These are phyloP conservation scores for Calephelis virginiensis DNA, from an alignment of 1,140 invertebrate genomes.

Conservation along the genomic window DNA sequence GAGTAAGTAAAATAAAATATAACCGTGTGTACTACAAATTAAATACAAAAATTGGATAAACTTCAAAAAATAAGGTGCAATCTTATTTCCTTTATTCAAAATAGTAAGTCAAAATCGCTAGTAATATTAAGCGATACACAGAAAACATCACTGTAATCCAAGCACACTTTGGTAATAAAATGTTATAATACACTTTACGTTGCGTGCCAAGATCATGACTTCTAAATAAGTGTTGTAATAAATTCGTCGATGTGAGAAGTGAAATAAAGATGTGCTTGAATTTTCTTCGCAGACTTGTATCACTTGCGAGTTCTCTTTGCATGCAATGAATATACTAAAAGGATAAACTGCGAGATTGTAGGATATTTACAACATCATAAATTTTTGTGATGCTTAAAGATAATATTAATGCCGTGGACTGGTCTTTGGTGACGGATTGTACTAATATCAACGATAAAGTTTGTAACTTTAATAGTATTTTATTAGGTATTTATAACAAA, in stretches of 20 bases:
- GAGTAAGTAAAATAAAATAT: no score
- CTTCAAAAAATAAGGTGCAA: neutral
- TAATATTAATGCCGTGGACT: no score
- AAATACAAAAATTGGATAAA: neutral
- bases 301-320: neutral
- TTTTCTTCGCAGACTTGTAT: constrained; percentile 7
- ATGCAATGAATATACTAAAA: neutral
- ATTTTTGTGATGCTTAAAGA: no score
- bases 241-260: neutral
- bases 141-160: neutral
- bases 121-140: neutral
- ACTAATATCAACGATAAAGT: no score
- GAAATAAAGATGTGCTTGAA: constrained; percentile 2
- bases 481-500: no score
- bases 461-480: no score
- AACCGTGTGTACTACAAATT: no score
- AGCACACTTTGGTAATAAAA: neutral
- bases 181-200: constrained; percentile 8
- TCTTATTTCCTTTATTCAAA: no score
- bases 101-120: neutral
- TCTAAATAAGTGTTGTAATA: neutral
- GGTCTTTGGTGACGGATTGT: no score
- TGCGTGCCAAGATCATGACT: constrained; percentile 6
- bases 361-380: neutral
- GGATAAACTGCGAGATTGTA: neutral